Evolutionary conservation across 2,113 vertebrate genomes (phyloP).

Genomic region (Toxotes jaculatrix): DNA sequence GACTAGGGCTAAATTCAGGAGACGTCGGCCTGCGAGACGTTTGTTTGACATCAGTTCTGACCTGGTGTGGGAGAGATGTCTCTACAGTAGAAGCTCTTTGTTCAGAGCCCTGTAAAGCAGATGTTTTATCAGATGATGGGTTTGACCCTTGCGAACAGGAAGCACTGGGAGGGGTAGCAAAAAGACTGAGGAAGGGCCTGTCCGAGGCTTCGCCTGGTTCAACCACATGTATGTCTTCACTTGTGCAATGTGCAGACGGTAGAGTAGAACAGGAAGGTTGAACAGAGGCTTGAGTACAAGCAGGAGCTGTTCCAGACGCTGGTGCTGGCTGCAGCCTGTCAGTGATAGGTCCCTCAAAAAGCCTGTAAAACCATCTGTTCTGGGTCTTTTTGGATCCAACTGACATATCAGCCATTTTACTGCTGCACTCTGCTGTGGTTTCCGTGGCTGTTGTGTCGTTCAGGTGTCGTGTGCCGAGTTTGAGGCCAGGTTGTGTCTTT

Average conservation of each 20-base stretch:
- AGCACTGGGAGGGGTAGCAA: slow-evolving; percentile 41
- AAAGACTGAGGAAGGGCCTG: slow-evolving; percentile 52
- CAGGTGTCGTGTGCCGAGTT: neutral
- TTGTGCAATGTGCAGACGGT: neutral
- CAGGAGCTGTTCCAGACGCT: neutral
- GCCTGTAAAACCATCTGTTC: slow-evolving; percentile 54
- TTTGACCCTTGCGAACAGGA: neutral
- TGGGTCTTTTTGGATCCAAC: neutral
- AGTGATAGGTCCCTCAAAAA: slow-evolving; percentile 81
- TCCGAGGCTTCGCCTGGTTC: neutral
- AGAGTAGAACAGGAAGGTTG: slow-evolving; percentile 60
- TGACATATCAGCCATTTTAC: neutral
- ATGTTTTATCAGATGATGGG: neutral
- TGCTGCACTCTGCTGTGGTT: neutral
- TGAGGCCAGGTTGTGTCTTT: neutral
- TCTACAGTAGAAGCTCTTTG: neutral
- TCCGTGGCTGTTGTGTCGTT: neutral
- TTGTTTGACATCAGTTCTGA: neutral
- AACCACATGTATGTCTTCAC: neutral
- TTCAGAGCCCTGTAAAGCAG: neutral
- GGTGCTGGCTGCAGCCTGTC: slow-evolving; percentile 65
- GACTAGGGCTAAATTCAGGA: neutral
- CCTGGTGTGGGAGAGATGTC: fast-evolving
- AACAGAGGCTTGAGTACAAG: slow-evolving; percentile 66
- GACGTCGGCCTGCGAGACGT: neutral